Percentiles rank a stretch among this genome's conserved stretches.
phyloP scores from a whole-genome alignment of 2,113 vertebrate genomes.

The Aptenodytes forsteri region DNA sequence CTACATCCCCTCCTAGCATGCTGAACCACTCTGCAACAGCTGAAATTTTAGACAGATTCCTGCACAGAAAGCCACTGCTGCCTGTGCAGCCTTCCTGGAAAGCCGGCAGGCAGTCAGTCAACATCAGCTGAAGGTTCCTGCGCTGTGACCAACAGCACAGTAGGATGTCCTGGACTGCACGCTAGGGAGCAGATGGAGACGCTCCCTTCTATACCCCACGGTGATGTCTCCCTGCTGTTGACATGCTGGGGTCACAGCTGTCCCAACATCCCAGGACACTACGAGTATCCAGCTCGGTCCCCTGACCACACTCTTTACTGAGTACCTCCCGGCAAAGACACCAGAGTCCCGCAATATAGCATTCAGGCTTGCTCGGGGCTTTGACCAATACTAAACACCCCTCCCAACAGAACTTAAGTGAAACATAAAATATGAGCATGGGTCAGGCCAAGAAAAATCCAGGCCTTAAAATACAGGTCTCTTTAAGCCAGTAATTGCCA shows the following conservation, averaged over 20 bases:
- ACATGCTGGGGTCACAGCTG: not conserved
- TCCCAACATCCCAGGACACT: not conserved
- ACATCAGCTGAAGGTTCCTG: not conserved
- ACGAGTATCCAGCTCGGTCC: accelerated
- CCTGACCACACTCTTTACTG: not conserved
- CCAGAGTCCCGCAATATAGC: not conserved
- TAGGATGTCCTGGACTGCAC: not conserved
- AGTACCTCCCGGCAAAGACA: not conserved
- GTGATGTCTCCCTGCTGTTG: not conserved
- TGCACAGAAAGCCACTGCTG: not conserved
- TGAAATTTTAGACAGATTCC: not conserved
- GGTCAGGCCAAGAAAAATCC: not conserved
- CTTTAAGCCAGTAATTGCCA: not conserved
- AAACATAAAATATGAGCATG: accelerated
- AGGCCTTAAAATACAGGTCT: not conserved
- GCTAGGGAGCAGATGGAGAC: not conserved
- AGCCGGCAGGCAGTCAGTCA: not conserved
- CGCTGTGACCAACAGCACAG: not conserved
- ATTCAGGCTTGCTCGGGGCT: accelerated
- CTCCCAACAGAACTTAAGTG: not conserved
- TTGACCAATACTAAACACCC: not conserved
- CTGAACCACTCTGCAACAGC: not conserved
- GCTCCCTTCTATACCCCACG: not conserved
- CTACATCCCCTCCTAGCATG: not conserved
- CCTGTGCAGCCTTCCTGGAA: not conserved